A percentile compares a stretch with the other conserved stretches of the same genome.
phyloP scores from a whole-genome alignment of 92 coral and sea anemone species.

The Umimayanthus kanabou region DNA sequence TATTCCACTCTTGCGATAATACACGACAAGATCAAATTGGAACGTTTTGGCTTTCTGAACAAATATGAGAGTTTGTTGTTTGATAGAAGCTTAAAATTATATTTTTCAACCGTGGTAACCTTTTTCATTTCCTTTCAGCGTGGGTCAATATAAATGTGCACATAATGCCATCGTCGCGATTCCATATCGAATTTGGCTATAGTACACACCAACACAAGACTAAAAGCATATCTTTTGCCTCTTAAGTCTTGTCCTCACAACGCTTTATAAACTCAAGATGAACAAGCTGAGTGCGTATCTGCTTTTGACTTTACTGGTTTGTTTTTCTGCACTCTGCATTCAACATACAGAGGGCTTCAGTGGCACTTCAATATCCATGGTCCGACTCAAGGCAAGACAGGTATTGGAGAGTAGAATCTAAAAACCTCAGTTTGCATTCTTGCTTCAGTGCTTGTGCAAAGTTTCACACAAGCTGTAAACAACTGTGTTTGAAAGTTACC shows the following conservation, averaged over 20 bases:
- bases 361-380: background rate
- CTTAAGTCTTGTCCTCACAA: background rate
- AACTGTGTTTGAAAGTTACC: too few relatives aligned
- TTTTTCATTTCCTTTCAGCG: background rate
- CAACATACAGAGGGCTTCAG: background rate
- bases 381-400: background rate
- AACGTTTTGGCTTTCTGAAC: background rate
- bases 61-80: too few relatives aligned
- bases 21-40: background rate
- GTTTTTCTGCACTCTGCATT: background rate
- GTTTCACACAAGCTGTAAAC: background rate
- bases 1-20: background rate
- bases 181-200: background rate
- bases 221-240: too few relatives aligned
- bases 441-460: slow-evolving; percentile 22
- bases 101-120: background rate
- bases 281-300: background rate
- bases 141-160: background rate
- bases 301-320: background rate
- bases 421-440: too few relatives aligned
- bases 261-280: background rate
- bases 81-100: background rate
- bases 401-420: background rate
- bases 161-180: background rate
- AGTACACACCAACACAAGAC: background rate